Evolutionary conservation across 2,113 vertebrate species (phyloP).

Genomic region (Osmerus eperlanus): DNA sequence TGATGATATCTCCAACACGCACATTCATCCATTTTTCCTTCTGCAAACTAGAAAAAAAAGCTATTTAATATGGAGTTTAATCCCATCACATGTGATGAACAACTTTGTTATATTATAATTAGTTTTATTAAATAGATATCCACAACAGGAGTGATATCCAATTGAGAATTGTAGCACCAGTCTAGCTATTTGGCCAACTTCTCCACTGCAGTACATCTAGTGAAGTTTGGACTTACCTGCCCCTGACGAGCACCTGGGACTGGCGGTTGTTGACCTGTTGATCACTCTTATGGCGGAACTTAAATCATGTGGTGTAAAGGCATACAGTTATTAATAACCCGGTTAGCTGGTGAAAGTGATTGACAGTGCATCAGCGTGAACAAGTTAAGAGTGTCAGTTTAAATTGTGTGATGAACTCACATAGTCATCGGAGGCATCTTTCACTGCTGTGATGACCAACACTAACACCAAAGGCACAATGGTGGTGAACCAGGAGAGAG

Average conservation of each 20-base stretch:
- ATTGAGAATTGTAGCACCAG: background rate
- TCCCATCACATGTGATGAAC: too few relatives aligned
- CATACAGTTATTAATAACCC: background rate
- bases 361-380: background rate
- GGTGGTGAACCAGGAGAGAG: constrained; percentile 78
- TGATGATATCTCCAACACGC: constrained; percentile 69
- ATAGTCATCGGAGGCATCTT: constrained; percentile 77
- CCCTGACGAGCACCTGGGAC: constrained; percentile 65
- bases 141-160: too few relatives aligned
- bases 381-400: background rate
- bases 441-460: constrained; percentile 75
- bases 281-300: constrained; percentile 73
- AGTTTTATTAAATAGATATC: too few relatives aligned
- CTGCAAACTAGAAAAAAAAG: constrained; percentile 52
- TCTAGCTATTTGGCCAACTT: too few relatives aligned
- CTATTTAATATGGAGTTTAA: background rate
- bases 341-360: background rate
- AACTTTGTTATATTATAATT: too few relatives aligned
- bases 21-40: constrained; percentile 75
- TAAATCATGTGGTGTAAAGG: constrained; percentile 18
- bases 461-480: constrained; percentile 77
- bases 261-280: constrained; percentile 71
- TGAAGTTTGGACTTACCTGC: constrained; percentile 53
- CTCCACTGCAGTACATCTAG: too few relatives aligned
- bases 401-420: constrained; percentile 50